Evolutionary conservation across 2,113 vertebrate genomes (phyloP).

Genomic region (Cryptomyrus ogoouensis): DNA sequence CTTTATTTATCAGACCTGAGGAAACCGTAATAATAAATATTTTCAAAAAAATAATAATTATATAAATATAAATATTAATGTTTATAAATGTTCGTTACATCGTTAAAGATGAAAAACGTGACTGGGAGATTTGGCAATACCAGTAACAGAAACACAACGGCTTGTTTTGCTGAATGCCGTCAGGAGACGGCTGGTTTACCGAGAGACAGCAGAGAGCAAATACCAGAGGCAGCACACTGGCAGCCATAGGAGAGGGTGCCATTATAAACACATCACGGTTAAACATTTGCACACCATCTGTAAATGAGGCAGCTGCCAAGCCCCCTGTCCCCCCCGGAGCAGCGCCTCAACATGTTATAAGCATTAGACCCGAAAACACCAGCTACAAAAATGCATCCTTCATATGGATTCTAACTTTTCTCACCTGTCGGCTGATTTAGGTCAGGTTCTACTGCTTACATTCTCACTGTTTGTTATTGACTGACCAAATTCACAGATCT

Average conservation of each 20-base stretch:
- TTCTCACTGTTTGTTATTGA: background rate
- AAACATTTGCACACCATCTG: conserved; percentile 1
- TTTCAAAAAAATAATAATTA: too few species aligned
- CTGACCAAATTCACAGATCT: background rate
- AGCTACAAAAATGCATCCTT: background rate
- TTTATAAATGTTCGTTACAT: background rate
- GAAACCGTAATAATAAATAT: background rate
- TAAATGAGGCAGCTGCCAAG: background rate
- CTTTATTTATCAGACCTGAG: background rate
- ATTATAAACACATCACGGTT: background rate
- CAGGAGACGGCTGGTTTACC: background rate
- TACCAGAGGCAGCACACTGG: background rate
- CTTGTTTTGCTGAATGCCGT: background rate
- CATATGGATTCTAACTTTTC: background rate
- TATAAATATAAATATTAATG: background rate
- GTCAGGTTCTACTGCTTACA: background rate
- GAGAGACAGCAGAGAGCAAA: background rate
- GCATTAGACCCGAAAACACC: background rate
- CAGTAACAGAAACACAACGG: background rate
- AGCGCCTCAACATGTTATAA: background rate
- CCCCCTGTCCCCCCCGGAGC: background rate
- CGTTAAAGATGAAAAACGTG: background rate
- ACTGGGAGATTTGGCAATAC: background rate
- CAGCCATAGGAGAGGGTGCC: background rate
- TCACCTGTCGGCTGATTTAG: background rate